Conservation (phyloP, 53 echinoderm and acorn worm species). For the Holothuria scabra region DNA sequence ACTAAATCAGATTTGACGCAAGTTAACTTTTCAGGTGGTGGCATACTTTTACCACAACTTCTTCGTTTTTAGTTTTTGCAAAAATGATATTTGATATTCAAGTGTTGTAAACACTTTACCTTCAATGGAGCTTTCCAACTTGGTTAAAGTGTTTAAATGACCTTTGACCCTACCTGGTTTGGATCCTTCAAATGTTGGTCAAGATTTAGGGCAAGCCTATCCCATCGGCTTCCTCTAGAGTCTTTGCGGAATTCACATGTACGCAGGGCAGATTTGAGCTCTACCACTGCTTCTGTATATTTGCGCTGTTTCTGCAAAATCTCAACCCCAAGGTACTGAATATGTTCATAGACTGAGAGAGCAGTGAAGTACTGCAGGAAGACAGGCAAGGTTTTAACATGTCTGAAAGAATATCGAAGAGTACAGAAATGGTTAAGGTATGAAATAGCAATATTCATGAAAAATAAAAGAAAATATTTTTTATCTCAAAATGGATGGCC, state of each 20-base stretch:
- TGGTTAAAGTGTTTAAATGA: background rate
- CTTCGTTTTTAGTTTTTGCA: background rate
- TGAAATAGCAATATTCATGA: too few species aligned
- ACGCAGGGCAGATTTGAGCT: slow-evolving; percentile 57
- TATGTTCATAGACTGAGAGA: slow-evolving; percentile 77
- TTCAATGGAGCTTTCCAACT: background rate
- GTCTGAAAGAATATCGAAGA: slow-evolving; percentile 34
- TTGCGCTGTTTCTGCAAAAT: slow-evolving; percentile 89
- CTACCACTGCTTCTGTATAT: slow-evolving; percentile 81
- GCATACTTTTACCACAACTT: background rate
- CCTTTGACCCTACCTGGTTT: slow-evolving; percentile 55
- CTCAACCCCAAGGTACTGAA: slow-evolving; percentile 83
- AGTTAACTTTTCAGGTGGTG: too few species aligned
- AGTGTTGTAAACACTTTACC: background rate
- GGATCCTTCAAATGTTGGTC: slow-evolving; percentile 90
- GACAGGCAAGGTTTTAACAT: slow-evolving; percentile 68
- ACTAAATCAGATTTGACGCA: too few species aligned
- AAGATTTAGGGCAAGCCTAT: slow-evolving; percentile 91
- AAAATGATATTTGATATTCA: background rate
- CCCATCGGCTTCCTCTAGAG: slow-evolving; percentile 91
- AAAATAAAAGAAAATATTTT: too few species aligned
- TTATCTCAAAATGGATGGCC: too few species aligned
- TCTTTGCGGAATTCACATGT: slow-evolving; percentile 78
- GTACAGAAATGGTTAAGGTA: background rate
- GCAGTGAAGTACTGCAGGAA: slow-evolving; percentile 87